A percentile compares a stretch with the other conserved stretches of the same genome.
Evolutionary conservation across 2,113 vertebrate species (phyloP).

Genomic region (Mixornis gularis): DNA sequence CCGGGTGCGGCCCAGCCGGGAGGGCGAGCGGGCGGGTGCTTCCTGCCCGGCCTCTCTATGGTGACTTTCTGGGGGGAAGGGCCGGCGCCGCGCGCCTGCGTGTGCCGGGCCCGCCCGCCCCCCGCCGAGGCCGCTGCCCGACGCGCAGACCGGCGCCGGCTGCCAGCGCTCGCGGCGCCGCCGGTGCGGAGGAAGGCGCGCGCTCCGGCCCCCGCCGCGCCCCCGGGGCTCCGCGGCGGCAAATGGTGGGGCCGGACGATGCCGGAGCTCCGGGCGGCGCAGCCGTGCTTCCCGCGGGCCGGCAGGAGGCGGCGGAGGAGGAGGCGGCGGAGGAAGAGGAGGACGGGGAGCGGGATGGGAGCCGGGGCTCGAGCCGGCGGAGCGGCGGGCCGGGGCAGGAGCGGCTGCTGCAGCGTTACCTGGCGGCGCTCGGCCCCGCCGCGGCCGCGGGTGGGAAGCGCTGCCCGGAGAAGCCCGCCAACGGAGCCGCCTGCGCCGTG

Average conservation of each 20-base stretch:
- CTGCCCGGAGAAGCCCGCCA: neutral
- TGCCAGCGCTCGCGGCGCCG: too few relatives aligned
- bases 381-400: neutral
- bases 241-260: neutral
- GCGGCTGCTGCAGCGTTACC: neutral
- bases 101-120: neutral
- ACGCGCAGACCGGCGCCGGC: neutral
- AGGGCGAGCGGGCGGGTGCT: neutral
- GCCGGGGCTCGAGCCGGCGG: neutral
- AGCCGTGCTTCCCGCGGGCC: neutral
- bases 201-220: too few relatives aligned
- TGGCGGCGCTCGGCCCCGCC: neutral
- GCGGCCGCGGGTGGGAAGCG: neutral
- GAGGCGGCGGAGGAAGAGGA: neutral
- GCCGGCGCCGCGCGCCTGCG: conserved; percentile 37
- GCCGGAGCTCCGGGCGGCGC: neutral
- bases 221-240: neutral
- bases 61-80: neutral
- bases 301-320: neutral
- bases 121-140: neutral
- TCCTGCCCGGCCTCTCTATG: neutral
- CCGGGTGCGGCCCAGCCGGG: neutral
- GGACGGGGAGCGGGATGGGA: neutral
- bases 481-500: neutral
- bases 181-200: too few relatives aligned